Base-by-base conservation (phyloP, 2,113 vertebrate species). In the Gallinago undulata region DNA sequence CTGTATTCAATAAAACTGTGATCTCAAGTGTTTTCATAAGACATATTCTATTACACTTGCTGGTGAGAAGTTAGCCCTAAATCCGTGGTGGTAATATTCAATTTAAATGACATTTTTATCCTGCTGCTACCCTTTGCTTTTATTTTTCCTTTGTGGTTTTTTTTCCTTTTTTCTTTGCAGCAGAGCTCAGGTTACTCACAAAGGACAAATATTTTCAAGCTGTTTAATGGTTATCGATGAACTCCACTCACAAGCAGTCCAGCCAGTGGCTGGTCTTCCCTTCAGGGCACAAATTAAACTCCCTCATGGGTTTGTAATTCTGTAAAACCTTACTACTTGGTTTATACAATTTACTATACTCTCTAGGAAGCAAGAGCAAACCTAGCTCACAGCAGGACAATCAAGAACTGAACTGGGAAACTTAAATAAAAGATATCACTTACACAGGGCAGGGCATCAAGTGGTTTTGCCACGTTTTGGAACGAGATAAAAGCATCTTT, bases 181-280 rank as follows among this genome's bases (percentile, higher is more conserved):
- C 25, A 90, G 25, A 76, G 84, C 41, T 84, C 74, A 59, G 31
- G 41, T 83, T 92, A 77, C 47, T 48, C 51, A 74, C 77, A 68
- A 74, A 97, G 53, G 47, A 91, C 60, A 95, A 95, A 57, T 86
- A 95, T 89, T 96, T 96, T 87, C 43, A 28, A 83, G 50, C 35
- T 80, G 56, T 55, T 89, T 84, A 87, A 87, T 78, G 48, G 66
- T 81, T 88, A 87, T 79, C 3, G n/a, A 79, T 22, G 67, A 89
- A 80, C 31, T 27, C 37, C 19, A 50, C 67, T 87, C 81, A 74
- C 43, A 90, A 56, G 41, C 53, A 74, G 72, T 22, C 39, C 73
- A 66, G 51, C 51, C 51, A 74, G 43, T 6, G 31, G 19, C 69
- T 74, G 25, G 37, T 57, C 64, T 48, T 95, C 69, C 56, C 94